Evolutionary conservation across 2,797 vertebrate species (phyloP), one percentile per base, ranked within the genome.

Genomic region (Molossus alvarezi): DNA sequence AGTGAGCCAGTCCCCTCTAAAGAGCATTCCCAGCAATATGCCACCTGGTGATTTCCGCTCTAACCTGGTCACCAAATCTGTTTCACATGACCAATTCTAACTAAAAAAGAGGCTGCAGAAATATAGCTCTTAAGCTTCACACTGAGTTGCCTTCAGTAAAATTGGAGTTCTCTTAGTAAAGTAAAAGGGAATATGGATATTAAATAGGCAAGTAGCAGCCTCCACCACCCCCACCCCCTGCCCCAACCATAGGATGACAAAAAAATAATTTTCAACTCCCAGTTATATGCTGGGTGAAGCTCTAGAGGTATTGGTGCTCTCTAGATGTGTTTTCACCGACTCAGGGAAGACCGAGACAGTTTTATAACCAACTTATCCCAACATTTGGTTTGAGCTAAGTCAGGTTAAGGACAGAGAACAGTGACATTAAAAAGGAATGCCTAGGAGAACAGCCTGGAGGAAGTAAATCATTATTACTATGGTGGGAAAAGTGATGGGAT

Each of bases 61-160:
- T 27, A 0, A 20, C 60, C 25, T 88, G 86, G 77, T 80, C n/a
- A 65, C 45, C 14, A 75, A n/a, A 23, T 88, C 53, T 67, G 4
- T 73, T 90, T 88, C 64, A 75, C 65, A 62, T 71, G 41, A 83
- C 23, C 84, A 83, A 86, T 69, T 21, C 58, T 95, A 83, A 85
- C 17, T 55, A 45, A 79, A 83, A 75, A 29, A 79, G 14, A 65
- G 27, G 12, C 64, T 79, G 27, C n/a, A 45, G 79, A 91, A 79
- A 69, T 21, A 62, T 0, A 48, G 13, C 77, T 86, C 65, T 89
- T 76, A 93, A 73, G 21, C 7, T 90, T 76, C n/a, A 21, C 51
- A 80, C 20, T 80, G 62, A 53, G 23, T 83, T 84, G 41, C 15
- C 48, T 41, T 92, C 86, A 89, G 55, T 82, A 92, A 95, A 95